Evolutionary conservation across 37 sponge, comb jelly and placozoan species (phyloP).

Genomic region (Tethya wilhelma): DNA sequence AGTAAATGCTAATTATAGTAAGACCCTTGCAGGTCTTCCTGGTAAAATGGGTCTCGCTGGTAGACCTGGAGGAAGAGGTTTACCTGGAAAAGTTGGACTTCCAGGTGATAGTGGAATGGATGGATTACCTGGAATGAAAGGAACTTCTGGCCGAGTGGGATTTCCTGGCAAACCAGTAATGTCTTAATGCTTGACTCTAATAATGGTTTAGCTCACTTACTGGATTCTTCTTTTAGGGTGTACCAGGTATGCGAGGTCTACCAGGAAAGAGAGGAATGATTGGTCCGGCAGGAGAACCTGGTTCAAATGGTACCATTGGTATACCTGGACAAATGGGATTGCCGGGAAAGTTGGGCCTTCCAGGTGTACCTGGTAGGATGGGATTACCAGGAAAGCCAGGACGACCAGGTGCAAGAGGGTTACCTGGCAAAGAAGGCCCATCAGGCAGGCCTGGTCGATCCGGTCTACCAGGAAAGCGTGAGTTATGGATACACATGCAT

Average conservation of each 20-base stretch:
- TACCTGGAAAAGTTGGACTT: background rate
- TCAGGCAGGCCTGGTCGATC: background rate
- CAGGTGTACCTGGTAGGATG: background rate
- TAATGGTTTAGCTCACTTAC: background rate
- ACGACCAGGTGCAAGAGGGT: background rate
- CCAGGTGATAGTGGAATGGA: background rate
- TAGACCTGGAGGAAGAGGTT: background rate
- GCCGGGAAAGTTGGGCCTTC: background rate
- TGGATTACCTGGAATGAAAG: background rate
- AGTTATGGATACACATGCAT: background rate
- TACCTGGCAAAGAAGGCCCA: background rate
- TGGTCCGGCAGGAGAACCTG: background rate
- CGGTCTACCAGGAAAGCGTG: conserved; percentile 12
- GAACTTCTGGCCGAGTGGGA: background rate
- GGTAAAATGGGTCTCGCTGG: conserved; percentile 5
- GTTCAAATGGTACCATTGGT: background rate
- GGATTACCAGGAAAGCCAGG: background rate
- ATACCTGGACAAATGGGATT: background rate
- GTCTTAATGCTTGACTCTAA: background rate
- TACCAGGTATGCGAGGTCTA: background rate
- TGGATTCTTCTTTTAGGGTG: background rate
- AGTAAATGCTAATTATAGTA: background rate
- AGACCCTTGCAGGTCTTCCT: background rate
- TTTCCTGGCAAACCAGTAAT: background rate
- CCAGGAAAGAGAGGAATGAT: background rate